Base-by-base conservation (phyloP, 2,888 invertebrate genomes). In the Lomographa bimaculata region DNA sequence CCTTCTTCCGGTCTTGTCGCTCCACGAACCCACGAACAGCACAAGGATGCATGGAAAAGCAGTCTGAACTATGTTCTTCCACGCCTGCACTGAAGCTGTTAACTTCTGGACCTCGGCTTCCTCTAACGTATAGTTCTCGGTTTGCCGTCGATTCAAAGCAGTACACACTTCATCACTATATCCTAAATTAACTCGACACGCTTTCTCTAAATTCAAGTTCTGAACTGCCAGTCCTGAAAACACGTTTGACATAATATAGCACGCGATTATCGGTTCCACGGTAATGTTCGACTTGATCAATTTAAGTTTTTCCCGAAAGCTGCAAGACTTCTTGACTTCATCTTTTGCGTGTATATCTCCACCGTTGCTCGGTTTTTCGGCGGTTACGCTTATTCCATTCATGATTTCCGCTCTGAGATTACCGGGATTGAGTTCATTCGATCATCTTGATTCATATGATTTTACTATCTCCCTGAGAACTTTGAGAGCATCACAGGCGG, bases 201-300 rank as follows among this genome's bases (percentile, higher is more conserved):
- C 96, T 77, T 96, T 96, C 71, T 96, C 96, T 59, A 96, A 89
- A 76, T 95, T 95, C 40, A 96, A 81, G 81, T 96, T 96, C 75
- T 96, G 96, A 19, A 95, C 93, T 36, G 96, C 95, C 48, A 96
- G 80, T 51, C 93, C 92, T 0, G 95, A 94, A 37, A 92, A 84
- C 25, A 92, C 92, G 67, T 91, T 92, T 19, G 93, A 93, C 90
- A 93, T 91, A 32, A 93, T 91, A 63, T 93, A 93, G 59, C 92
- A 92, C 2, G 92, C 91, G 51, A 93, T 86, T 44, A 93, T 91
- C 4, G 93, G 93, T 66, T 93, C 93, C 16, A 93, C 93, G 0
- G 93, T 93, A 36, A 93, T 91, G 53, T 92, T 92, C 10, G 90
- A 81, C 52, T 83, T 81, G 43, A 93, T 81, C 53, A 86, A 86